These are phyloP conservation scores for Dendronephthya gigantea DNA, from an alignment of 64 coral and sea anemone species.

Conservation along the genomic window DNA sequence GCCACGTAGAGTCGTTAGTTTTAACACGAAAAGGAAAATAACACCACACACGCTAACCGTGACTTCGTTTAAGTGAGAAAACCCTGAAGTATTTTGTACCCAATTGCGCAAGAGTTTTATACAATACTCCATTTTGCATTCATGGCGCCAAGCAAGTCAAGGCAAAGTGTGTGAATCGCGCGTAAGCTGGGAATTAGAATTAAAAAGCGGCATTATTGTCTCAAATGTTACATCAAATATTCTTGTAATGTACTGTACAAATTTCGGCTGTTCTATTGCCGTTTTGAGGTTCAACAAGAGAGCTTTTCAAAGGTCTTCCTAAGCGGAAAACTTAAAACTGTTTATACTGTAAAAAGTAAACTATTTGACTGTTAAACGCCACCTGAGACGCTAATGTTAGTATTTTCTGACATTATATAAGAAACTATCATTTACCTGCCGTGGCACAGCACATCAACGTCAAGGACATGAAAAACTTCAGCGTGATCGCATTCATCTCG, in stretches of 20 bases:
- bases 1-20: not conserved
- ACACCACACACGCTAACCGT: not conserved
- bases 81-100: not conserved
- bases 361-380: not conserved
- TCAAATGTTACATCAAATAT: not conserved
- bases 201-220: not conserved
- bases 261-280: not conserved
- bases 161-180: not conserved
- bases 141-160: not conserved
- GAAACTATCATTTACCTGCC: not conserved
- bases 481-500: not conserved
- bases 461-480: not conserved
- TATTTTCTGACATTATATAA: not conserved
- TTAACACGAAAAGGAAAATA: not conserved
- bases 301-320: not conserved
- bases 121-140: not conserved
- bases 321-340: not conserved
- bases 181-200: not conserved
- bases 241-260: not conserved
- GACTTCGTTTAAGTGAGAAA: no score
- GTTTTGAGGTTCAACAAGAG: no score
- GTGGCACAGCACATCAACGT: slow-evolving; percentile 5
- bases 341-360: not conserved
- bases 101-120: not conserved
- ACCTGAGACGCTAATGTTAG: not conserved